Conservation (phyloP, 2,888 invertebrate genomes). For the Napeogenes sylphis region DNA sequence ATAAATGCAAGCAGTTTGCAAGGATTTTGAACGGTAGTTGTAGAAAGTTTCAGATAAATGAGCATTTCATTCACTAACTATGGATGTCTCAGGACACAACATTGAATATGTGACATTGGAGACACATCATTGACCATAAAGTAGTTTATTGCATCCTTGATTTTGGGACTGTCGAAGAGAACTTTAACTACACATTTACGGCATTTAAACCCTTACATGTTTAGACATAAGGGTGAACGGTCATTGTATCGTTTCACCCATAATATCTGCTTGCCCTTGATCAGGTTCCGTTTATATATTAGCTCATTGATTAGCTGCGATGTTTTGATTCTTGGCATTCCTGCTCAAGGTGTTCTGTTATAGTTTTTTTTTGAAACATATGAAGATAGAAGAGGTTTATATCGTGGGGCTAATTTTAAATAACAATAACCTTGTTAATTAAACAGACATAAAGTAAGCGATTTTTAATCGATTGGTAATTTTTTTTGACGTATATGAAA, state of each 20-base stretch:
- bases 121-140: slow-evolving; percentile 3
- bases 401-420: no score
- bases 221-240: neutral
- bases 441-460: no score
- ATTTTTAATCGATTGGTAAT: no score
- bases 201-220: slow-evolving; percentile 2
- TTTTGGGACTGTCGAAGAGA: slow-evolving; percentile 16
- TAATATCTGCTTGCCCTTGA: slow-evolving; percentile 17
- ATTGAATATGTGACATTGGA: neutral
- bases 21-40: neutral
- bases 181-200: slow-evolving; percentile 1
- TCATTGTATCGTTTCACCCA: slow-evolving; percentile 8
- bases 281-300: slow-evolving; percentile 21
- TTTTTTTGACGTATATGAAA: no score
- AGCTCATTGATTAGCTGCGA: slow-evolving; percentile 10
- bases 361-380: no score
- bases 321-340: neutral
- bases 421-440: no score
- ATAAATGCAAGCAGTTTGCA: neutral
- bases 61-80: neutral
- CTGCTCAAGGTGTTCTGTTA: neutral
- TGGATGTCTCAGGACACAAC: neutral
- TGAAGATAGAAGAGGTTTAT: no score
- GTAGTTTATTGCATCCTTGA: slow-evolving; percentile 26
- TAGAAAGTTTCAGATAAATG: neutral